These are phyloP conservation scores for Odontothrips loti DNA, from an alignment of 2,888 invertebrate species.

Conservation along the genomic window DNA sequence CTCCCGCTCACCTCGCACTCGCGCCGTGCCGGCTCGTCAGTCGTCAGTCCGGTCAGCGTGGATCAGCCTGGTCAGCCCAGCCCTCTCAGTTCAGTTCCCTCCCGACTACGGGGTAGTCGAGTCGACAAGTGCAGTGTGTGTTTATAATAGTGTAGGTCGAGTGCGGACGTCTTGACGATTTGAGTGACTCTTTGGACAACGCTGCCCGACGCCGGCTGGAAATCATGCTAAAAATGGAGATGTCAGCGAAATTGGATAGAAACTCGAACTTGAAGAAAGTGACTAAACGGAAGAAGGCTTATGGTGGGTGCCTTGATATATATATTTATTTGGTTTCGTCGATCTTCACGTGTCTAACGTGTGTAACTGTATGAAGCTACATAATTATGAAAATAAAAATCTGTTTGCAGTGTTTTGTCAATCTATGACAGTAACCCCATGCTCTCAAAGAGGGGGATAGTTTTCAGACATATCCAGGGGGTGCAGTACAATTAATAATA, in stretches of 20 bases:
- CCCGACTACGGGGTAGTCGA: neutral
- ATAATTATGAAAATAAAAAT: no score
- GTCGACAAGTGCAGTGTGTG: neutral
- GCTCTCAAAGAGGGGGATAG: no score
- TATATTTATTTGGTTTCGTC: no score
- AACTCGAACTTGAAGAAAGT: constrained; percentile 43
- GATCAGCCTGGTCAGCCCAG: no score
- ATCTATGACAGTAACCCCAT: no score
- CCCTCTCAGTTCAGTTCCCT: neutral
- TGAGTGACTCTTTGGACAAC: no score
- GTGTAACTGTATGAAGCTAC: no score
- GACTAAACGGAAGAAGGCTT: constrained; percentile 47
- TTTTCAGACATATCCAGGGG: no score
- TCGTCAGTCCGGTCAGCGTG: neutral
- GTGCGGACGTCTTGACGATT: neutral
- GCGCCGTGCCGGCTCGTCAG: neutral
- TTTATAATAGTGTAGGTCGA: neutral
- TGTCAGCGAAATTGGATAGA: constrained; percentile 37
- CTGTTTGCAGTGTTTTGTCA: no score
- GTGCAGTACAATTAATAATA: no score
- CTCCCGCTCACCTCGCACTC: neutral
- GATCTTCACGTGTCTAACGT: no score
- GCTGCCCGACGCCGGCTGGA: no score
- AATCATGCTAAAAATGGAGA: constrained; percentile 2
- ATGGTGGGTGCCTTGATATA: constrained; percentile 42